phyloP scores from a whole-genome alignment of 2,888 invertebrate genomes.

The Sinhomidia bicolor region DNA sequence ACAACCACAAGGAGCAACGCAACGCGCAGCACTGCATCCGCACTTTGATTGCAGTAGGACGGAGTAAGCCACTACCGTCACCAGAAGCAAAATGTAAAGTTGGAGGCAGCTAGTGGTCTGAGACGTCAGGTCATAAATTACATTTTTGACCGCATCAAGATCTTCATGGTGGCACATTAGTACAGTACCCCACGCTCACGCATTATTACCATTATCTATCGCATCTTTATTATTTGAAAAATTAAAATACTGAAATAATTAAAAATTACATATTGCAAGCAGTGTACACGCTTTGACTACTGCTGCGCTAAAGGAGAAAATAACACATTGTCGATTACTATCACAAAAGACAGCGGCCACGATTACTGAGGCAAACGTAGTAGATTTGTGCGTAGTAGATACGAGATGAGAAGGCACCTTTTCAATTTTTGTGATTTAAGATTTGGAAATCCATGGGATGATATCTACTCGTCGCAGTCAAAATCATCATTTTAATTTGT shows the following conservation, averaged over 20 bases:
- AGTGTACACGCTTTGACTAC: slow-evolving; percentile 17
- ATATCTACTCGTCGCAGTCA: not conserved
- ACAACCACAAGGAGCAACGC: slow-evolving; percentile 27
- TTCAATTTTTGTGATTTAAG: slow-evolving; percentile 4
- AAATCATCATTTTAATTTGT: slow-evolving; percentile 56
- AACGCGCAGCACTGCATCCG: not conserved
- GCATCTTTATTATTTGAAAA: slow-evolving; percentile 25
- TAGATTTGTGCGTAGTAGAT: not conserved
- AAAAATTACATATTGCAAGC: slow-evolving; percentile 33
- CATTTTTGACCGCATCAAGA: slow-evolving; percentile 56
- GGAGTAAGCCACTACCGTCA: slow-evolving; percentile 18
- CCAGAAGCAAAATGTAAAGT: slow-evolving; percentile 40
- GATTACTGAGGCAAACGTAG: not conserved
- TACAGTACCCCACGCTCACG: not conserved
- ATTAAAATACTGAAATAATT: slow-evolving; percentile 68
- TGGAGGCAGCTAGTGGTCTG: slow-evolving; percentile 55
- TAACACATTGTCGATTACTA: slow-evolving; percentile 19
- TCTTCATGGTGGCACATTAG: slow-evolving; percentile 44
- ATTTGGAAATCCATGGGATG: not conserved
- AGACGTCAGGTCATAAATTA: slow-evolving; percentile 67
- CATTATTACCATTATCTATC: not conserved
- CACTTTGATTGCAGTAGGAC: not conserved
- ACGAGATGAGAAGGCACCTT: not conserved
- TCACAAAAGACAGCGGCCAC: slow-evolving; percentile 16
- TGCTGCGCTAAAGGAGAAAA: not conserved